Evolutionary conservation across 1,140 invertebrate genomes (phyloP), one percentile per base, ranked within the genome.

Genomic region (Musca vetustissima): DNA sequence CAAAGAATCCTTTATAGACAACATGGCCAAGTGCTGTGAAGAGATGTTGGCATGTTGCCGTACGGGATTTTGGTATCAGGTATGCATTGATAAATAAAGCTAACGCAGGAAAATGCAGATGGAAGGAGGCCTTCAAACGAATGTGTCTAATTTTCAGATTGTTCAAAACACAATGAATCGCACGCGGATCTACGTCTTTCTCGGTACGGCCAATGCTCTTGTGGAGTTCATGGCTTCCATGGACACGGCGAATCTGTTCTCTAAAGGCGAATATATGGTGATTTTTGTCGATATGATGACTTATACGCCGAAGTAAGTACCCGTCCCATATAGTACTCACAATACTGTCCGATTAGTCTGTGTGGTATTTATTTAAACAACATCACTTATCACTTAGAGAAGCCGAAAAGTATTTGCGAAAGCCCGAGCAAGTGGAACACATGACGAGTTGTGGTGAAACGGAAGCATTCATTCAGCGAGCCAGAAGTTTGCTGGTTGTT

Each of bases 231-330:
- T 98, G 92, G 88, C 87, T 48, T 90, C 91, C 9, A 94, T 98
- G 92, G 91, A 97, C 78, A 90, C 90, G 65, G 86, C 91, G 64
- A 89, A 94, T 66, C 77, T 98, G 59, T 92, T 98, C 76, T 90
- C 92, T 19, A 91, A 94, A 67, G 95, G 96, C 13, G 93, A 98
- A 79, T 98, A 98, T 80, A 93, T 97, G 86, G 93, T 98, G 50
- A 96, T 98, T 76, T 94, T 93, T 80, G 91, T 97, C 8, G 95
- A 98, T 78, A 93, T 93, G 87, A 91, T 93, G 85, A 91, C 91
- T 0, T 96, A 94, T 82, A 88, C 89, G 11, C 82, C 85, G 48
- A 73, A 70, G 73, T 73, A 69, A 72, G 67, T 70, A 68, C 22
- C 48, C 13, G 14, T 14, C 11, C 19, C 15, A 49, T 28, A 49